These are phyloP conservation scores for Brachyptera risi DNA, from an alignment of 2,888 invertebrate species.

Conservation along the genomic window DNA sequence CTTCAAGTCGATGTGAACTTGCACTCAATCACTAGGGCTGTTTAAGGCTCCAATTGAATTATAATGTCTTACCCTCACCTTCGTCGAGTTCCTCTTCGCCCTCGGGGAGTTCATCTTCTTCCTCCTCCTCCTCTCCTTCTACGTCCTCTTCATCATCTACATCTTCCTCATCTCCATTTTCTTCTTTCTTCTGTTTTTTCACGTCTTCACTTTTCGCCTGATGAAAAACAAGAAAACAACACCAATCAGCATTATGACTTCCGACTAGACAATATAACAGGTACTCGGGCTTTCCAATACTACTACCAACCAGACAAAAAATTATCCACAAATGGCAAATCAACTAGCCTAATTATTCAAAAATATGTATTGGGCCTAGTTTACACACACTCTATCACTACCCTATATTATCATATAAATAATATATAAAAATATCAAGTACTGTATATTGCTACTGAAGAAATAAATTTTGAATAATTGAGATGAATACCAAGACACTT, in stretches of 20 bases:
- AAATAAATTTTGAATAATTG: no score
- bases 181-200: slow-evolving; percentile 77
- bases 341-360: no score
- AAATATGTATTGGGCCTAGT: no score
- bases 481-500: no score
- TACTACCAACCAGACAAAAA: not conserved
- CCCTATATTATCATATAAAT: no score
- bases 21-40: not conserved
- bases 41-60: not conserved
- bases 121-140: slow-evolving; percentile 59
- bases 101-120: slow-evolving; percentile 59
- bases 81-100: slow-evolving; percentile 61
- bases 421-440: no score
- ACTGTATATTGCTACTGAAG: no score
- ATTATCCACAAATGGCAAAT: no score
- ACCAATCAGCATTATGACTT: not conserved
- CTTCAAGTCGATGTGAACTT: not conserved
- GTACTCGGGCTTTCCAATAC: not conserved
- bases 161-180: slow-evolving; percentile 68
- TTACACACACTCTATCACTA: no score
- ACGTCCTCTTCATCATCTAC: slow-evolving; percentile 60
- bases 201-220: slow-evolving; percentile 54
- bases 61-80: slow-evolving; percentile 47
- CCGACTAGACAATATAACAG: not conserved
- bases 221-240: slow-evolving; percentile 28